Conservation (phyloP, 2,888 invertebrate genomes). For the Uloborus plumipes region DNA sequence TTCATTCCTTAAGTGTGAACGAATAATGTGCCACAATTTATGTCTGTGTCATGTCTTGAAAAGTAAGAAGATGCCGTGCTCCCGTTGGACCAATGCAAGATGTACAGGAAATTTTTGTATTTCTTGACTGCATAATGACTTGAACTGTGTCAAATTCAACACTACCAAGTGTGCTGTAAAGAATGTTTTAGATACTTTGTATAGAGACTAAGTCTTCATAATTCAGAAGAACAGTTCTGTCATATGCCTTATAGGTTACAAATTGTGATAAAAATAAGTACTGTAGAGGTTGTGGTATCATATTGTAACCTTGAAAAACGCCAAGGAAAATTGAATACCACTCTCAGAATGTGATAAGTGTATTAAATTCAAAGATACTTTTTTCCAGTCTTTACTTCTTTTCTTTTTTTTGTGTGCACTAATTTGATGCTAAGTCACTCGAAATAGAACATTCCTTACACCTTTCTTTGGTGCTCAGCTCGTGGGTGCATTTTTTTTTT, state of each 20-base stretch:
- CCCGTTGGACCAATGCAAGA: conserved; percentile 60
- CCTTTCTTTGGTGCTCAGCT: conserved; percentile 61
- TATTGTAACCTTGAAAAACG: conserved; percentile 60
- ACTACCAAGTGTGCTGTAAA: conserved; percentile 31
- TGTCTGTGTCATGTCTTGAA: conserved; percentile 62
- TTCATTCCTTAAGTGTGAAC: conserved; percentile 59
- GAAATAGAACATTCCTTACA: conserved; percentile 63
- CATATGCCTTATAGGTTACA: conserved; percentile 62
- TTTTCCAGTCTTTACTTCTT: conserved; percentile 24
- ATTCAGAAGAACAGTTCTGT: conserved; percentile 52
- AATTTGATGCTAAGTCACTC: conserved; percentile 55
- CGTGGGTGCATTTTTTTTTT: conserved; percentile 47
- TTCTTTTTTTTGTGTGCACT: conserved; percentile 7
- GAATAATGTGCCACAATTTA: conserved; percentile 65
- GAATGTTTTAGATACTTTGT: conserved; percentile 47
- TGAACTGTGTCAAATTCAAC: conserved; percentile 53
- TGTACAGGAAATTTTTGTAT: conserved; percentile 60
- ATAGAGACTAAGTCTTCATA: conserved; percentile 29
- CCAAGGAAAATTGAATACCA: conserved; percentile 62
- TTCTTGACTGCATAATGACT: conserved; percentile 30
- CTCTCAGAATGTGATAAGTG: conserved; percentile 63
- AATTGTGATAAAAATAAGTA: conserved; percentile 62
- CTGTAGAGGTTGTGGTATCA: conserved; percentile 63
- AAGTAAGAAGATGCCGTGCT: conserved; percentile 33
- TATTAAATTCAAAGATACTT: conserved; percentile 55